A percentile compares a stretch with the other conserved stretches of the same genome.
Evolutionary conservation across 2,797 vertebrate species (phyloP).

Genomic region (Gastrophryne carolinensis): DNA sequence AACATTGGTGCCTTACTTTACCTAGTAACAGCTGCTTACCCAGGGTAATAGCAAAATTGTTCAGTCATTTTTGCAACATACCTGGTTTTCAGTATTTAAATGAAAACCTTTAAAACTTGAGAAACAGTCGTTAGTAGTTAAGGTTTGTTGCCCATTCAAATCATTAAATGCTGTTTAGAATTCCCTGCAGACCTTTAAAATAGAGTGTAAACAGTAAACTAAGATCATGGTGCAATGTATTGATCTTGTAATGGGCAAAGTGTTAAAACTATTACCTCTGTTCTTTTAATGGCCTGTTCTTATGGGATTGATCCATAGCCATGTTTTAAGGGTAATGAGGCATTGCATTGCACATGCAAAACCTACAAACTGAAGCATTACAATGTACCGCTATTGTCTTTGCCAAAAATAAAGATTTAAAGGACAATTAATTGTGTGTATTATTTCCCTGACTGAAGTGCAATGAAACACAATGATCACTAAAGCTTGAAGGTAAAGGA

Average conservation of each 20-base stretch:
- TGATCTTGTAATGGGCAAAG: constrained; percentile 1
- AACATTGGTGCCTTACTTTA: no score
- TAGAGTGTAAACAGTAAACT: background rate
- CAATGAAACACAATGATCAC: background rate
- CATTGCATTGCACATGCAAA: constrained; percentile 20
- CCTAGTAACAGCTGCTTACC: no score
- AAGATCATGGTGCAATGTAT: background rate
- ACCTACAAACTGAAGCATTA: background rate
- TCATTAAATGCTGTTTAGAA: background rate
- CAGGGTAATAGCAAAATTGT: background rate
- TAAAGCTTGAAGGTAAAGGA: constrained; percentile 49
- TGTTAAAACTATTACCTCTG: constrained; percentile 6
- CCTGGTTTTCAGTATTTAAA: no score
- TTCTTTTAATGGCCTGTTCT: background rate
- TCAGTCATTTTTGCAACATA: no score
- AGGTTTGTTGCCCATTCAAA: background rate
- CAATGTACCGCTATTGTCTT: background rate
- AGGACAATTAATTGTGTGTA: constrained; percentile 16
- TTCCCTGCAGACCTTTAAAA: no score
- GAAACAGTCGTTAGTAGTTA: background rate
- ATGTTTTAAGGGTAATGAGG: constrained; percentile 2
- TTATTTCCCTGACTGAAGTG: constrained; percentile 2
- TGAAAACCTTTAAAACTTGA: no score
- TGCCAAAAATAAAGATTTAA: constrained; percentile 47
- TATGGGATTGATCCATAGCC: background rate